A percentile compares a stretch with the other conserved stretches of the same genome.
Conservation (phyloP, 2,888 invertebrate genomes). For the Athalia circularis region DNA sequence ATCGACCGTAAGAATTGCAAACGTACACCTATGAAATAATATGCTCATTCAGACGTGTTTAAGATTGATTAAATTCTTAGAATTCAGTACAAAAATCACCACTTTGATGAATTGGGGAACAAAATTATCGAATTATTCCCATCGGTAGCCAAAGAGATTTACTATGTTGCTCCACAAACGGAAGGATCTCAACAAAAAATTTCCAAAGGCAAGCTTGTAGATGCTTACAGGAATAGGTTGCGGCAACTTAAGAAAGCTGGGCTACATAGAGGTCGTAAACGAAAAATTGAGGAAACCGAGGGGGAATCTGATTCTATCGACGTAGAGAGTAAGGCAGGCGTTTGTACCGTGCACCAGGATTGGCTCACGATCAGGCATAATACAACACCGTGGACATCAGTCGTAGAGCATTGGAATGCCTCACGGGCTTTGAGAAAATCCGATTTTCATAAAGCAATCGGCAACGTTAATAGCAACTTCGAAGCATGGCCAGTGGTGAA, state of each 20-base stretch:
- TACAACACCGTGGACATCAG: neutral
- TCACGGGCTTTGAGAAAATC: neutral
- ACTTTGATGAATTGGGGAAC: neutral
- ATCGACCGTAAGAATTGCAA: too few species aligned
- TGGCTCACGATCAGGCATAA: conserved; percentile 25
- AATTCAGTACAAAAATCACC: neutral
- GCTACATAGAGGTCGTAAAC: neutral
- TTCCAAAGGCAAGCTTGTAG: conserved; percentile 11
- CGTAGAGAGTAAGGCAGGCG: neutral
- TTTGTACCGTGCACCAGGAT: conserved; percentile 9
- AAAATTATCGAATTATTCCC: conserved; percentile 3
- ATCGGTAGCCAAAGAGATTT: neutral
- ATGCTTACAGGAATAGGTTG: neutral
- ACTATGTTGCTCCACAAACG: neutral
- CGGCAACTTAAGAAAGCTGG: conserved; percentile 1
- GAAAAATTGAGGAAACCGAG: neutral
- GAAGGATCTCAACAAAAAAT: conserved; percentile 12
- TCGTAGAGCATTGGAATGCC: conserved; percentile 6
- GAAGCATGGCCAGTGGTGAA: conserved; percentile 17
- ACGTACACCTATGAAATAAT: too few species aligned
- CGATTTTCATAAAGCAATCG: conserved; percentile 7
- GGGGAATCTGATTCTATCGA: too few species aligned
- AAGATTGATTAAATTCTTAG: neutral
- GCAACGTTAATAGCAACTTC: neutral
- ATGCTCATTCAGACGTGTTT: too few species aligned